These are phyloP conservation scores for Astropecten irregularis DNA, from an alignment of 53 echinoderm and acorn worm species.

Conservation along the genomic window DNA sequence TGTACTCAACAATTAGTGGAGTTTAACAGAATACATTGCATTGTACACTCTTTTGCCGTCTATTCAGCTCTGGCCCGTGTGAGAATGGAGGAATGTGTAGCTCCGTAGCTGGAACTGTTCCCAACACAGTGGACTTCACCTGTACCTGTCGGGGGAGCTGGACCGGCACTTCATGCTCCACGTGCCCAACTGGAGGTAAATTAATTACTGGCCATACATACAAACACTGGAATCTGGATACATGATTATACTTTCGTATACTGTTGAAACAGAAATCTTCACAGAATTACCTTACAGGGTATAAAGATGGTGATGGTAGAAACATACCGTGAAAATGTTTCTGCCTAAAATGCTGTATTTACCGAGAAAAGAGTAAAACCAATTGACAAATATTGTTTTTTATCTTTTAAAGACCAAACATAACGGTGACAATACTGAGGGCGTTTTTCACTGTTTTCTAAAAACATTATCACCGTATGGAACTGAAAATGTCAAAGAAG, in stretches of 20 bases:
- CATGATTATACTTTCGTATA: too few species aligned
- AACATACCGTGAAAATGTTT: too few species aligned
- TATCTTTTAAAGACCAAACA: too few species aligned
- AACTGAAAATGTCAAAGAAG: too few species aligned
- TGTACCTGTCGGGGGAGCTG: slow-evolving; percentile 2
- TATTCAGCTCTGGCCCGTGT: slow-evolving; percentile 15
- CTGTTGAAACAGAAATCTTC: neutral
- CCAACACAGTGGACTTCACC: slow-evolving; percentile 1
- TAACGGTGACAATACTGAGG: too few species aligned
- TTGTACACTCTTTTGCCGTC: too few species aligned
- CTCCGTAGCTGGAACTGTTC: neutral
- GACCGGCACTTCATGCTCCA: neutral
- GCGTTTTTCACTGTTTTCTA: too few species aligned
- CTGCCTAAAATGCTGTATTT: too few species aligned
- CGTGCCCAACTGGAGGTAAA: slow-evolving; percentile 22
- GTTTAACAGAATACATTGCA: neutral
- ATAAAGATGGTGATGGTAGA: too few species aligned
- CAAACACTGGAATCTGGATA: neutral
- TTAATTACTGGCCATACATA: neutral
- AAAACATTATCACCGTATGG: too few species aligned
- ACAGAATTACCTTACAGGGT: too few species aligned
- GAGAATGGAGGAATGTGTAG: slow-evolving; percentile 29
- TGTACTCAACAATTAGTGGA: neutral
- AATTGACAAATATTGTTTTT: neutral
- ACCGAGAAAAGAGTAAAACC: neutral